A percentile compares a stretch with the other conserved stretches of the same genome.
These are phyloP conservation scores for Agonopterix alstromeriana DNA, from an alignment of 2,888 invertebrate genomes.

Conservation along the genomic window DNA sequence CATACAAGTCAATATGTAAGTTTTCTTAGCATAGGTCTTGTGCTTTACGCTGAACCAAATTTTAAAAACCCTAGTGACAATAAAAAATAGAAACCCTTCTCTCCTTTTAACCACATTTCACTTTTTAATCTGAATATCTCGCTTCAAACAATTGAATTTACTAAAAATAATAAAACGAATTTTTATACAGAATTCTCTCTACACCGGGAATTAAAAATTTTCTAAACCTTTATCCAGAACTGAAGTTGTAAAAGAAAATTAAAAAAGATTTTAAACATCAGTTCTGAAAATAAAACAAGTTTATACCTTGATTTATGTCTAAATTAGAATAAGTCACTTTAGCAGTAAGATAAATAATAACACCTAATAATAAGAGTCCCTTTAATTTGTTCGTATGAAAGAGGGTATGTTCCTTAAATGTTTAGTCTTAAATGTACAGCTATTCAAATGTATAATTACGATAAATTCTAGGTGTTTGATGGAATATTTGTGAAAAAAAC, in stretches of 20 bases:
- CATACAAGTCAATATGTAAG: constrained; percentile 70
- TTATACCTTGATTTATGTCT: constrained; percentile 31
- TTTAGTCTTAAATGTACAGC: constrained; percentile 9
- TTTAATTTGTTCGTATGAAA: constrained; percentile 2
- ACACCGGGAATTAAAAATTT: constrained; percentile 30
- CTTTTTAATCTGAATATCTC: constrained; percentile 39
- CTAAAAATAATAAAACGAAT: constrained; percentile 30
- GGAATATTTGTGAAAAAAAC: too few species aligned
- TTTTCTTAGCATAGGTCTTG: constrained; percentile 49
- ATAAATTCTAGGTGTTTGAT: constrained; percentile 3
- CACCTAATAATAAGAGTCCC: constrained; percentile 11
- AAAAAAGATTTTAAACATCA: constrained; percentile 8
- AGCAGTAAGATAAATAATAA: constrained; percentile 12
- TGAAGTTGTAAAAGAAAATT: too few species aligned
- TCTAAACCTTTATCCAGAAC: too few species aligned
- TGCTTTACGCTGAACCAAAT: constrained; percentile 53
- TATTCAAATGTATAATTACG: constrained; percentile 7
- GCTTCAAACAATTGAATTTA: constrained; percentile 34
- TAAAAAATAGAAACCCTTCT: constrained; percentile 22
- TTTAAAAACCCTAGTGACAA: constrained; percentile 51
- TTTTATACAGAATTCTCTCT: constrained; percentile 37
- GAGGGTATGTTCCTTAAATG: constrained; percentile 20
- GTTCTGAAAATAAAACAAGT: constrained; percentile 8
- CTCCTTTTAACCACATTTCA: constrained; percentile 34
- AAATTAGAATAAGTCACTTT: constrained; percentile 35